Percentiles rank a stretch among this genome's conserved stretches.
These are phyloP conservation scores for Euplagia quadripunctaria DNA, from an alignment of 2,888 invertebrate species.

Conservation along the genomic window DNA sequence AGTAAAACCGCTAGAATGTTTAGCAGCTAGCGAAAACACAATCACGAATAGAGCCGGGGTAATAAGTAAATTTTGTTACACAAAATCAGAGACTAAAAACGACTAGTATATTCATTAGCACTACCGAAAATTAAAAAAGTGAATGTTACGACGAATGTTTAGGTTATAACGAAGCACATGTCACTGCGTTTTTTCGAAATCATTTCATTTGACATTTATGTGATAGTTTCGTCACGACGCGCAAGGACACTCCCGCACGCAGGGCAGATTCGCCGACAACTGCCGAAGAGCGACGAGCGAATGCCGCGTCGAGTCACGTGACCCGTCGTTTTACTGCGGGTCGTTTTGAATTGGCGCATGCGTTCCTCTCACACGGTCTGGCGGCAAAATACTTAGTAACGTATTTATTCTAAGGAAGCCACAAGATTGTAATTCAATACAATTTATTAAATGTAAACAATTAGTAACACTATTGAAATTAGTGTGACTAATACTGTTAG, in stretches of 20 bases:
- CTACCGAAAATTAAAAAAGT: constrained; percentile 59
- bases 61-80: constrained; percentile 72
- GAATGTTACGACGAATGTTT: constrained; percentile 63
- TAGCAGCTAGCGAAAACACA: constrained; percentile 77
- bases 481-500: neutral
- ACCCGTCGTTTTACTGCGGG: constrained; percentile 88
- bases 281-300: constrained; percentile 85
- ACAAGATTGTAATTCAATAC: neutral
- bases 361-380: constrained; percentile 63
- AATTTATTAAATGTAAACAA: neutral
- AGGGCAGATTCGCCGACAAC: constrained; percentile 77
- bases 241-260: constrained; percentile 66
- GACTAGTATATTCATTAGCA: constrained; percentile 57
- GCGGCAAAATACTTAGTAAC: constrained; percentile 76
- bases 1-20: constrained; percentile 69
- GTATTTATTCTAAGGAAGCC: constrained; percentile 15
- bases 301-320: constrained; percentile 87
- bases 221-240: constrained; percentile 63
- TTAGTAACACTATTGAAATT: neutral
- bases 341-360: constrained; percentile 84
- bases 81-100: constrained; percentile 67
- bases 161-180: constrained; percentile 74
- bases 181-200: constrained; percentile 80
- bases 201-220: constrained; percentile 81
- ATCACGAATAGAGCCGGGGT: constrained; percentile 74